Evolutionary conservation across 2,888 invertebrate species (phyloP), one percentile per base, ranked within the genome.

Genomic region (Gastrophysa polygoni): DNA sequence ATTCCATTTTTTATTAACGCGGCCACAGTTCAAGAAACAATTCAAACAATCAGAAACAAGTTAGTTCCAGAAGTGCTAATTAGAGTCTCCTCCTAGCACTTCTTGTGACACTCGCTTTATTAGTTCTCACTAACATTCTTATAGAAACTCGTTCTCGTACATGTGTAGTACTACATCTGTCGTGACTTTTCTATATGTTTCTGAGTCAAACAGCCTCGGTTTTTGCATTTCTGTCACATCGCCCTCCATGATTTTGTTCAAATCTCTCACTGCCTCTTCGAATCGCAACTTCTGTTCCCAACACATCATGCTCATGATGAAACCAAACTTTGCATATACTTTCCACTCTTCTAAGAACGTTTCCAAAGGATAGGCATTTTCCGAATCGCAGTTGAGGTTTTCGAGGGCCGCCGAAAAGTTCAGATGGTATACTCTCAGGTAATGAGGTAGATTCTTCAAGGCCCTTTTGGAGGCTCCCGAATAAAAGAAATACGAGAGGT

Each of bases 401-500:
- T 55, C 38, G 1, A 80, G 61, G 55, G 65, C 64, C 4, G 63
- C 59, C 2, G 70, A 70, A 11, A 81, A 66, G 5, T 73, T 73
- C 20, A 74, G 61, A 61, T 81, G 67, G 65, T 82, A 81, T 6
- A 74, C 61, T 32, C 71, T 63, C 10, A 80, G 61, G 14, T 76
- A 71, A 14, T 73, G 56, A 24, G 80, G 73, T 5, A 74, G 71
- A 34, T 77, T 67, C 28, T 71, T 63, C 2, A 80, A 68, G 6
- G 72, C 59, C 17, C 73, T 69, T 50, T 74, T 75, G 0, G 71
- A 66, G 10, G 75, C 72, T 24, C 76, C 76, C 1, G 75, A 74
- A 57, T 76, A 79, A 10, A 81, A 70, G 67, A 76, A 72, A 61
- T 81, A 80, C 2, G 75, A 67, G 32, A 82, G 56, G 60, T 82